These are phyloP conservation scores for Corbicula japonica DNA, from an alignment of 2,888 invertebrate species.

Conservation along the genomic window DNA sequence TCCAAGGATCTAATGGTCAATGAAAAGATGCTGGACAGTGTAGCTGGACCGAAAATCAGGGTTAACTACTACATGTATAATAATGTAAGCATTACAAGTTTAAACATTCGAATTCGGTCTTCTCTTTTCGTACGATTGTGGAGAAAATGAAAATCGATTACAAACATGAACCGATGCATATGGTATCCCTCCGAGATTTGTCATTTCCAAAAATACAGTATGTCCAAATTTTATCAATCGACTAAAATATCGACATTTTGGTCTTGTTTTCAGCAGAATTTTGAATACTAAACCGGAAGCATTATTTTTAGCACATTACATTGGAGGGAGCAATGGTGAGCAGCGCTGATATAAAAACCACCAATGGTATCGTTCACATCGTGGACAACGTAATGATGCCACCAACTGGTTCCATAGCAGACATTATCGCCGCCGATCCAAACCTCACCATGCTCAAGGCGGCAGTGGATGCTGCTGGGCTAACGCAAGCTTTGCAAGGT, in stretches of 20 bases:
- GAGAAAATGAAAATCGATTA: background rate
- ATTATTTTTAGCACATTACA: constrained; percentile 57
- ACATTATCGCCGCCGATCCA: constrained; percentile 57
- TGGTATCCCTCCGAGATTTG: too few species aligned
- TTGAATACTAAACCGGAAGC: background rate
- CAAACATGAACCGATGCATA: too few species aligned
- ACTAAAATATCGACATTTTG: too few species aligned
- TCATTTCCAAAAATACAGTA: too few species aligned
- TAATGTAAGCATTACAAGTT: constrained; percentile 16
- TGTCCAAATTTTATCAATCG: too few species aligned
- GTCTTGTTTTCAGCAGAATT: too few species aligned
- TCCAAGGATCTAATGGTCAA: constrained; percentile 63
- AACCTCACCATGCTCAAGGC: constrained; percentile 66
- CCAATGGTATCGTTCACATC: constrained; percentile 73
- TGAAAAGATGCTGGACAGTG: constrained; percentile 64
- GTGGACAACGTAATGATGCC: constrained; percentile 65
- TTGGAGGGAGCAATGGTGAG: constrained; percentile 63
- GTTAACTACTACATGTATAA: constrained; percentile 68
- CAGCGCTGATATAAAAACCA: constrained; percentile 52
- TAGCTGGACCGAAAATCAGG: constrained; percentile 64
- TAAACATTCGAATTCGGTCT: background rate
- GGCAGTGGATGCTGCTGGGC: constrained; percentile 66
- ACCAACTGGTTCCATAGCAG: constrained; percentile 66
- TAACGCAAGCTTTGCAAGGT: constrained; percentile 63
- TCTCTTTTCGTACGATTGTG: background rate